Evolutionary conservation across 1,140 invertebrate species (phyloP).

Genomic region (Leptonema lineaticorne): DNA sequence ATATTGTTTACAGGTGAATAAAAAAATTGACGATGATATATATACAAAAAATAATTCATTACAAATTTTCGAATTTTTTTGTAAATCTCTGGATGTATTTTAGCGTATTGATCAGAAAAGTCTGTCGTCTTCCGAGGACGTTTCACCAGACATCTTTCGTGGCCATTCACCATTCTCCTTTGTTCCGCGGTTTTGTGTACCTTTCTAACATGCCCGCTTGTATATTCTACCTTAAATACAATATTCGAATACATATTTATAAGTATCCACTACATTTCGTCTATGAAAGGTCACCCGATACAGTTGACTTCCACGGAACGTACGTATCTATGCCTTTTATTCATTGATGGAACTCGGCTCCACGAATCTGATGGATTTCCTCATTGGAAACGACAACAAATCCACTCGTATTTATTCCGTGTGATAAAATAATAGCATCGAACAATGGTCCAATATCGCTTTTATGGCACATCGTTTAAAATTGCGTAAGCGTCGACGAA

Average conservation of each 20-base stretch:
- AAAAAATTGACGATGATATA: too few relatives aligned
- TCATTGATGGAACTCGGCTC: background rate
- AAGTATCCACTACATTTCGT: too few relatives aligned
- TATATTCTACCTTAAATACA: slow-evolving; percentile 11
- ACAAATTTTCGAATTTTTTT: background rate
- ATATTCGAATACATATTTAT: too few relatives aligned
- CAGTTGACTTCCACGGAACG: slow-evolving; percentile 18
- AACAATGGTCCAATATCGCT: too few relatives aligned
- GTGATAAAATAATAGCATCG: too few relatives aligned
- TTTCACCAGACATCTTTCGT: background rate
- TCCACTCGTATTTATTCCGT: too few relatives aligned
- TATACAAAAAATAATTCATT: too few relatives aligned
- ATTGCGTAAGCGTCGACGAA: too few relatives aligned
- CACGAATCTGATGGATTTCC: slow-evolving; percentile 8
- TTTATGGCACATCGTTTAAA: too few relatives aligned
- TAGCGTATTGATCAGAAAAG: too few relatives aligned
- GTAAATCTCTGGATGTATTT: background rate
- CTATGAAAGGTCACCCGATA: slow-evolving; percentile 25
- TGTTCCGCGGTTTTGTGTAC: background rate
- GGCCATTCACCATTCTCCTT: slow-evolving; percentile 8
- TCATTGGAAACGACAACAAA: slow-evolving; percentile 6
- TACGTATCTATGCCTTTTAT: background rate
- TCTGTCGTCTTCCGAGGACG: background rate
- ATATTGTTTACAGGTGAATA: too few relatives aligned
- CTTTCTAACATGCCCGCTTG: background rate